phyloP scores from a whole-genome alignment of 2,888 invertebrate species.

The Thecocarcelia acutangulata region DNA sequence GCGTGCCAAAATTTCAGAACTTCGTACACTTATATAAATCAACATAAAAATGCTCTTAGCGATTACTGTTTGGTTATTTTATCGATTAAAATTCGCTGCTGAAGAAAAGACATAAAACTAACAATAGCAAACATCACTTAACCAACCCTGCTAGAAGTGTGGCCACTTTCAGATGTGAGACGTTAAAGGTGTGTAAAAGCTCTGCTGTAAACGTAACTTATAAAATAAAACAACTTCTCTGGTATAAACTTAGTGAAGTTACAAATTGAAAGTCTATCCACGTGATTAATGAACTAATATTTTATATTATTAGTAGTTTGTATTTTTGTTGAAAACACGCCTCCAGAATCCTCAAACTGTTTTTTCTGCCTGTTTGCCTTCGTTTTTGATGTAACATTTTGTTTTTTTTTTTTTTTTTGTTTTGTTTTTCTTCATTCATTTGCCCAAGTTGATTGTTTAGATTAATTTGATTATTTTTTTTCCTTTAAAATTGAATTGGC shows the following conservation, averaged over 20 bases:
- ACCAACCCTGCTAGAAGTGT: no score
- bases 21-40: no score
- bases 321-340: constrained; percentile 51
- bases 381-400: constrained; percentile 23
- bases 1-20: no score
- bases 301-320: constrained; percentile 54
- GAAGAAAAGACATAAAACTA: no score
- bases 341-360: constrained; percentile 35
- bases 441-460: constrained; percentile 44
- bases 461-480: constrained; percentile 45
- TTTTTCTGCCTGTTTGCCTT: constrained; percentile 44
- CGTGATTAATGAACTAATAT: constrained; percentile 68
- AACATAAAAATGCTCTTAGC: no score
- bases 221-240: no score
- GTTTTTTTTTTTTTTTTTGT: constrained; percentile 28
- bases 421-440: constrained; percentile 19
- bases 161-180: no score
- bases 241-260: constrained; percentile 5
- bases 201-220: constrained; percentile 1
- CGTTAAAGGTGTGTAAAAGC: no score
- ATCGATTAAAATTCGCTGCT: no score
- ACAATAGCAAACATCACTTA: no score
- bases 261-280: constrained; percentile 37
- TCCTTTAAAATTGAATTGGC: constrained; percentile 51
- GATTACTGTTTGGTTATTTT: no score